Conservation (phyloP, 2,888 invertebrate species). For the Aspidapion aeneum region DNA sequence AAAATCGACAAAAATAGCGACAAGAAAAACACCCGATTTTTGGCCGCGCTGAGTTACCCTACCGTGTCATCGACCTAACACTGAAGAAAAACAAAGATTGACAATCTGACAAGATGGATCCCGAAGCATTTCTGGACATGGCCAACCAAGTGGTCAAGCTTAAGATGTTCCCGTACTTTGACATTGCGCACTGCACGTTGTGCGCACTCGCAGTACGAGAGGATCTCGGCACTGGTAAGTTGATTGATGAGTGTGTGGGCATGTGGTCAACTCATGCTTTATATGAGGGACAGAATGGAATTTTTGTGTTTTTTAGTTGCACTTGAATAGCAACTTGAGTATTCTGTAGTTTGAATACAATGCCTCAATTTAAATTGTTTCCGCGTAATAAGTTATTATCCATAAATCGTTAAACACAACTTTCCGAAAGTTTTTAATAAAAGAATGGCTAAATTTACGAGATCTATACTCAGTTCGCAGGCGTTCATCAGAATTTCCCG, state of each 20-base stretch:
- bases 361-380: too few species aligned
- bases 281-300: too few species aligned
- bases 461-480: background rate
- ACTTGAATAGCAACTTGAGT: too few species aligned
- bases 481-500: background rate
- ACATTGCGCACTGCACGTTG: slow-evolving; percentile 93
- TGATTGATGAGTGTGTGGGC: too few species aligned
- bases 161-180: slow-evolving; percentile 99
- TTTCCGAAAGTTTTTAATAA: too few species aligned
- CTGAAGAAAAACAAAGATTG: background rate
- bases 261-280: too few species aligned
- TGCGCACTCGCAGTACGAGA: slow-evolving; percentile 94
- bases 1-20: background rate
- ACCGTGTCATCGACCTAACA: background rate
- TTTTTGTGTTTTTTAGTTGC: too few species aligned
- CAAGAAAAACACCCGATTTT: background rate
- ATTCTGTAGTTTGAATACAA: too few species aligned
- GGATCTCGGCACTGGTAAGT: slow-evolving; percentile 87
- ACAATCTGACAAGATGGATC: slow-evolving; percentile 74
- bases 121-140: slow-evolving; percentile 94
- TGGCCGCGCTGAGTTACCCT: background rate
- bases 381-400: too few species aligned
- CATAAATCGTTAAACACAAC: too few species aligned
- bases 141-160: slow-evolving; percentile 98
- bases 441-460: too few species aligned